Evolutionary conservation across 2,888 invertebrate species (phyloP), one percentile per base, ranked within the genome.

Genomic region (Acanthopleura granulata): DNA sequence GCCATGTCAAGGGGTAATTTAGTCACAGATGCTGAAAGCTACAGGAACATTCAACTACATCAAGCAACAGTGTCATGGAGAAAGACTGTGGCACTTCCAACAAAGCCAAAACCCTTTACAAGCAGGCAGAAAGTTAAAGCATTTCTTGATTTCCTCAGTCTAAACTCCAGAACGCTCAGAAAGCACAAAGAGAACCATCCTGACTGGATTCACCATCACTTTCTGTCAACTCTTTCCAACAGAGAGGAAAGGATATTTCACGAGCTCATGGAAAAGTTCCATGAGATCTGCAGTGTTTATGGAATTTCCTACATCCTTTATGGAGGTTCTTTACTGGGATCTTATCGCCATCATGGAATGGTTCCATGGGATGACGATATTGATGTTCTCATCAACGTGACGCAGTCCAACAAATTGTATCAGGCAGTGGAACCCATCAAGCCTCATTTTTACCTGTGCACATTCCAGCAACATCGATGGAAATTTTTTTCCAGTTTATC

Each of bases 311-410:
- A 79, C 75, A 80, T 83, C 73, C 62, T 83, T 72, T 81, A 79
- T 73, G 73, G 78, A 11, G 81, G 81, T 22, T 78, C 78, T n/a
- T 76, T 82, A 18, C 74, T 82, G 15, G 82, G 82, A 6, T 78
- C 81, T 14, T 81, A 74, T 74, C 75, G 82, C 3, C 83, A 83
- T 27, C 82, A 82, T 74, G 79, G 75, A 22, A 74, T 82, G 22
- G 76, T 83, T 16, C 80, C 82, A 0, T 82, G 82, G 82, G 82
- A 82, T 73, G 82, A 82, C 72, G 82, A 82, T 61, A 72, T 78
- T 18, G 82, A 82, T 49, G 62, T 82, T 16, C 72, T 80, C 22
- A 72, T 82, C 29, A 74, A 76, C 15, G 18, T 72, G 0, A 57
- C 69, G 25, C 72, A 79, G 30, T 72, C 72, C 72, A 49, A 62